A percentile compares a stretch with the other conserved stretches of the same genome.
phyloP scores from a whole-genome alignment of 2,113 vertebrate species.

The Colaptes auratus region DNA sequence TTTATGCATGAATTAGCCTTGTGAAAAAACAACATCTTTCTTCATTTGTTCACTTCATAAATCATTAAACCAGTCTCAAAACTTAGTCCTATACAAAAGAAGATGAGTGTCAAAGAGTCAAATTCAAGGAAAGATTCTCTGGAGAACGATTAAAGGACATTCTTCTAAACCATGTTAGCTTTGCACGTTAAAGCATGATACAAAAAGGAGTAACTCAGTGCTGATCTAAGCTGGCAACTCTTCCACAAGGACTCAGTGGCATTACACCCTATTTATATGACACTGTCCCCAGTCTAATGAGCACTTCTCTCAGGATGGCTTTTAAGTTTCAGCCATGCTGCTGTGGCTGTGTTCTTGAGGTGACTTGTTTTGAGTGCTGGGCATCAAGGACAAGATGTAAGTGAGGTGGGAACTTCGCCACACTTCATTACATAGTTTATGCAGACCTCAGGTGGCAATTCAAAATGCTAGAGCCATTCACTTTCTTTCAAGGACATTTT shows the following conservation, averaged over 20 bases:
- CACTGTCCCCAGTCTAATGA: neutral
- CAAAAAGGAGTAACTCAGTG: neutral
- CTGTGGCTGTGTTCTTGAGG: neutral
- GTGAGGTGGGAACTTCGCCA: neutral
- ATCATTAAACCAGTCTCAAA: slow-evolving; percentile 8
- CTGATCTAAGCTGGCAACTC: neutral
- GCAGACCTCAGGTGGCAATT: neutral
- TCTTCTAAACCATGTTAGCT: neutral
- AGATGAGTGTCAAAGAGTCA: neutral
- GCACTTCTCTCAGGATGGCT: neutral
- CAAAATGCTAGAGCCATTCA: neutral
- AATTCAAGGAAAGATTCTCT: neutral
- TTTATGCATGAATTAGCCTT: slow-evolving; percentile 40
- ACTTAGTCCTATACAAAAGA: slow-evolving; percentile 6
- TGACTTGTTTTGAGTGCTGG: neutral
- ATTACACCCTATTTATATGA: neutral
- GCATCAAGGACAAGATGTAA: neutral
- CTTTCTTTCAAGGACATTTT: slow-evolving; percentile 36
- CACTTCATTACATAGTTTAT: neutral
- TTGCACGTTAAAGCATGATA: neutral
- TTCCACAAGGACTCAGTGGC: neutral
- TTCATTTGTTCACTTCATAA: slow-evolving; percentile 23
- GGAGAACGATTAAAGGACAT: neutral
- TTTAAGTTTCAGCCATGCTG: neutral
- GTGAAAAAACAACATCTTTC: slow-evolving; percentile 22